phyloP scores from a whole-genome alignment of 2,797 vertebrate genomes.

The Cephalopachus bancanus region DNA sequence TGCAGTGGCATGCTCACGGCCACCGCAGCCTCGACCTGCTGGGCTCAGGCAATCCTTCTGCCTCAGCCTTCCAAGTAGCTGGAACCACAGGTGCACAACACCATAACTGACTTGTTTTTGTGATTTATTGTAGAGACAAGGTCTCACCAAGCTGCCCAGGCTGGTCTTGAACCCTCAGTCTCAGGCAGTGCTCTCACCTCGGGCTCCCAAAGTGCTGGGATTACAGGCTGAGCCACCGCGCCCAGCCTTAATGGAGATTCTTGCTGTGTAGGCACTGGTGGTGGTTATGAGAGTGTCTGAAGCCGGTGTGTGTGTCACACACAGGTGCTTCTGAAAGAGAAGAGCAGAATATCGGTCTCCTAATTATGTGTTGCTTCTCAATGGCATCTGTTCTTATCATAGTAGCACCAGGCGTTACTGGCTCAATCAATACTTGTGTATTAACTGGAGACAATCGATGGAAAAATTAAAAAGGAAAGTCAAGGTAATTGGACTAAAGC shows the following conservation, averaged over 20 bases:
- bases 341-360: slow-evolving; percentile 18
- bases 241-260: neutral
- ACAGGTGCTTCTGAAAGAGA: neutral
- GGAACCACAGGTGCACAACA: no score
- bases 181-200: no score
- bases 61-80: no score
- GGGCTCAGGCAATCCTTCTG: no score
- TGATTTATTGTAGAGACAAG: no score
- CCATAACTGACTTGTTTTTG: no score
- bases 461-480: slow-evolving; percentile 87
- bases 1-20: no score
- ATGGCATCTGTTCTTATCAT: slow-evolving; percentile 79
- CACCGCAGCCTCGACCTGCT: no score
- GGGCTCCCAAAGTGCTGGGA: no score
- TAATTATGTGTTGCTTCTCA: slow-evolving; percentile 79
- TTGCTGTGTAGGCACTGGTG: neutral
- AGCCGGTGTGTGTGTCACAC: neutral
- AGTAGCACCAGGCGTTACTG: slow-evolving; percentile 54
- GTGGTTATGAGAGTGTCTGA: neutral
- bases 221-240: no score
- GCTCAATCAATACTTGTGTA: slow-evolving; percentile 83
- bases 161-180: no score
- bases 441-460: slow-evolving; percentile 86
- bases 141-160: no score
- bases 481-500: slow-evolving; percentile 87